Percentiles rank a stretch among this genome's conserved stretches.
These are phyloP conservation scores for Spisula subtruncata DNA, from an alignment of 2,888 invertebrate genomes.

Conservation along the genomic window DNA sequence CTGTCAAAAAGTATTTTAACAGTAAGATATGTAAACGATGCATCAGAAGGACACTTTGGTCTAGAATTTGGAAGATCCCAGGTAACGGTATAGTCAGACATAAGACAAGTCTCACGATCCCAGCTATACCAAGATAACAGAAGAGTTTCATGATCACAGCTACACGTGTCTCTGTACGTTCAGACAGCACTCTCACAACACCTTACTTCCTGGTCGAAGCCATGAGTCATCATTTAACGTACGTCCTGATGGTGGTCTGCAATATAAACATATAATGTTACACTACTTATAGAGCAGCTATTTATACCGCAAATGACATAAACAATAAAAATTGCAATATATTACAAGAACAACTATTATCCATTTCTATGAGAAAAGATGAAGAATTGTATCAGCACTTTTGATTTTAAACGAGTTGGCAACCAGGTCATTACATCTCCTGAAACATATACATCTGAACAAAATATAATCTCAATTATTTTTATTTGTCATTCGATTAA, in stretches of 20 bases:
- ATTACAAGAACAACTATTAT: too few species aligned
- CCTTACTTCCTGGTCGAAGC: conserved; percentile 80
- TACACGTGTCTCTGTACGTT: background rate
- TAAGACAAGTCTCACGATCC: background rate
- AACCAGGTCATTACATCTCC: too few species aligned
- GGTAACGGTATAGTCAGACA: background rate
- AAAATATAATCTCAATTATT: too few species aligned
- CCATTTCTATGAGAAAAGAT: too few species aligned
- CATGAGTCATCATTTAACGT: conserved; percentile 87
- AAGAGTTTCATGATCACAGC: background rate
- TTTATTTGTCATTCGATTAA: too few species aligned
- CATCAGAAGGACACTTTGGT: background rate
- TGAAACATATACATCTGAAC: too few species aligned
- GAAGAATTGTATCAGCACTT: too few species aligned
- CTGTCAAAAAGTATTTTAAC: background rate
- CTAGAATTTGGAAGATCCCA: background rate
- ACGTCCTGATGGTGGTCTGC: conserved; percentile 86
- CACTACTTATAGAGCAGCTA: background rate
- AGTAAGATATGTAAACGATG: background rate
- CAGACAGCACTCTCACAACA: conserved; percentile 45
- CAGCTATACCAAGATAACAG: background rate
- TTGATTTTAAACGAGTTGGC: too few species aligned
- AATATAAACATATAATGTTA: conserved; percentile 47
- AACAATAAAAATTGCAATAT: too few species aligned
- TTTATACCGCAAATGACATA: too few species aligned